Percentiles rank a stretch among this genome's conserved stretches.
These are phyloP conservation scores for Aphyosemion australe DNA, from an alignment of 2,113 vertebrate species.

Conservation along the genomic window DNA sequence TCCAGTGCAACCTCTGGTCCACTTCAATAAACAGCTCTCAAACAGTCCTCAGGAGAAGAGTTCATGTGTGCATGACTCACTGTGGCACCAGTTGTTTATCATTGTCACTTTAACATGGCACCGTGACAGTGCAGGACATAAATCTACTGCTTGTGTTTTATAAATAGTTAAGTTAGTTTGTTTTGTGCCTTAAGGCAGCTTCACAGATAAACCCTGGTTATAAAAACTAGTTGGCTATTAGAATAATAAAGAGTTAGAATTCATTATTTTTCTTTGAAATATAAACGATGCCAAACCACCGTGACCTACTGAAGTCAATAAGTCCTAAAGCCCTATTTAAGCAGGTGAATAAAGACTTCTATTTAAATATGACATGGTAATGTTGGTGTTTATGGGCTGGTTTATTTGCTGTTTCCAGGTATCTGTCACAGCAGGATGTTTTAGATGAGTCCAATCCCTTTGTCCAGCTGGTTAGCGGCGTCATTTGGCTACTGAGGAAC, in stretches of 20 bases:
- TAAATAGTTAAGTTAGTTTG: neutral
- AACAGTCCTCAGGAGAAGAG: conserved; percentile 14
- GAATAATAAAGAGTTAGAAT: neutral
- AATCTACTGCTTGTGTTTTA: neutral
- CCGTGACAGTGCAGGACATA: neutral
- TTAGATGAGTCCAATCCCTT: conserved; percentile 86
- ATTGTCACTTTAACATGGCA: neutral
- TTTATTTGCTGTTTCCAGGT: conserved; percentile 71
- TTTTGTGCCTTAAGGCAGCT: neutral
- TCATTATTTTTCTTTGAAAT: too few relatives aligned
- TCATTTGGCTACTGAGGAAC: conserved; percentile 91
- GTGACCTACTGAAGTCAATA: too few relatives aligned
- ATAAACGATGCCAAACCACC: too few relatives aligned
- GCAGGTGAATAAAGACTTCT: too few relatives aligned
- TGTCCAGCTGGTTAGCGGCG: conserved; percentile 91
- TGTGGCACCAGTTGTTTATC: neutral
- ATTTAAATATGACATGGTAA: too few relatives aligned
- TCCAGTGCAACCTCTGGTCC: neutral
- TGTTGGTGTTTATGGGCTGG: too few relatives aligned
- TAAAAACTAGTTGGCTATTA: too few relatives aligned
- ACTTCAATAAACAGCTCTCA: conserved; percentile 5
- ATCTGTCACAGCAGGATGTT: conserved; percentile 90
- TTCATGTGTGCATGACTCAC: conserved; percentile 27
- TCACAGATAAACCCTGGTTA: too few relatives aligned
- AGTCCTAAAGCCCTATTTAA: too few relatives aligned